Evolutionary conservation across 2,888 invertebrate genomes (phyloP).

Genomic region (Conchocele bisecta): DNA sequence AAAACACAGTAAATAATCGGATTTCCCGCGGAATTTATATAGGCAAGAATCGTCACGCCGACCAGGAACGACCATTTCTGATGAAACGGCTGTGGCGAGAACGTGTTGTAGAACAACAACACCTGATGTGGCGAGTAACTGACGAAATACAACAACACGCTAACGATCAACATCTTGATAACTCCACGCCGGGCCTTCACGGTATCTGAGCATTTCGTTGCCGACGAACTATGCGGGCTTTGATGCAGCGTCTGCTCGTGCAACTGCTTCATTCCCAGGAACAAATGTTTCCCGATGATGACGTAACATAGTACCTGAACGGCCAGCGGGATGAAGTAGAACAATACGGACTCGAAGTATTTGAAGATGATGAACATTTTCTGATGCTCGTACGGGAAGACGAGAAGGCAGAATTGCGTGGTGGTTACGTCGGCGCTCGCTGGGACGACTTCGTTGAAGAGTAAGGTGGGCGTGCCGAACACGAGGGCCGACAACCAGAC

Average conservation of each 20-base stretch:
- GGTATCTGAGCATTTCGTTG: constrained; percentile 70
- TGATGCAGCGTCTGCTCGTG: constrained; percentile 66
- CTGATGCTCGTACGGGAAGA: constrained; percentile 68
- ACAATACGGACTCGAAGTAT: constrained; percentile 79
- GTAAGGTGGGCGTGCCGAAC: constrained; percentile 77
- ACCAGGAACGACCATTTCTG: constrained; percentile 80
- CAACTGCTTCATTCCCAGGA: constrained; percentile 77
- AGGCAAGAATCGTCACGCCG: constrained; percentile 81
- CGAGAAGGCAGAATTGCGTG: constrained; percentile 74
- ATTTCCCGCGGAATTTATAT: constrained; percentile 82
- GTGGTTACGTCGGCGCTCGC: constrained; percentile 60
- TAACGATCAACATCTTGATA: constrained; percentile 84
- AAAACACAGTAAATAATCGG: constrained; percentile 82
- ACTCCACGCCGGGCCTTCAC: constrained; percentile 81
- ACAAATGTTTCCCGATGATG: constrained; percentile 79
- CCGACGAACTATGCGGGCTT: constrained; percentile 55
- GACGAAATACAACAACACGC: constrained; percentile 83
- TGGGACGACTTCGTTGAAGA: constrained; percentile 76
- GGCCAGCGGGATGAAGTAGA: constrained; percentile 81
- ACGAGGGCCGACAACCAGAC: constrained; percentile 80
- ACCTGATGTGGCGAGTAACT: constrained; percentile 84
- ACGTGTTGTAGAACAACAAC: constrained; percentile 80
- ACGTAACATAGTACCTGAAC: constrained; percentile 81
- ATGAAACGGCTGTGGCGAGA: constrained; percentile 76
- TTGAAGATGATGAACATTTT: constrained; percentile 73